phyloP scores from a whole-genome alignment of 1,140 invertebrate species.

The Tribolium madens region DNA sequence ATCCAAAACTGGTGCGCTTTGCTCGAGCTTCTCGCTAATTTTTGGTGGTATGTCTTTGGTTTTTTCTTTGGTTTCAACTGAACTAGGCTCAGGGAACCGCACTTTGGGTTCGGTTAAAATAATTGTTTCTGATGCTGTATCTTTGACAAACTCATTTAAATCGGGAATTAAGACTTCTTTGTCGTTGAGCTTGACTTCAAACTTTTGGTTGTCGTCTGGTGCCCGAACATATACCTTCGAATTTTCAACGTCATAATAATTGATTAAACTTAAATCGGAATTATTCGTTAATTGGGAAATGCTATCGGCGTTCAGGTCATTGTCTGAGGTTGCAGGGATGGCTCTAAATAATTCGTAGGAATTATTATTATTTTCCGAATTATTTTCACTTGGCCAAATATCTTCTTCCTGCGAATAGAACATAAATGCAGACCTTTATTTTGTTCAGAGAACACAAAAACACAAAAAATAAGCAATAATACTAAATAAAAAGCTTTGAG shows the following conservation, averaged over 20 bases:
- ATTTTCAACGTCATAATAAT: slow-evolving; percentile 58
- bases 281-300: slow-evolving; percentile 56
- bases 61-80: too few relatives aligned
- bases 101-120: background rate
- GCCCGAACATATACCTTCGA: slow-evolving; percentile 38
- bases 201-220: background rate
- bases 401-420: slow-evolving; percentile 8
- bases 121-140: background rate
- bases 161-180: background rate
- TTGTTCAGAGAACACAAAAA: background rate
- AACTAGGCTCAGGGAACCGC: too few relatives aligned
- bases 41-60: too few relatives aligned
- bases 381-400: background rate
- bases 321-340: background rate
- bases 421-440: slow-evolving; percentile 19
- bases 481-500: slow-evolving; percentile 51
- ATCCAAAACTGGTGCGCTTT: slow-evolving; percentile 32
- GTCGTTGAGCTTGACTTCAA: background rate
- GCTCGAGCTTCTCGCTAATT: background rate
- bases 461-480: background rate
- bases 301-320: background rate
- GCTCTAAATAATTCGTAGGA: background rate
- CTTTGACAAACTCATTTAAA: background rate
- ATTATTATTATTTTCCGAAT: background rate
- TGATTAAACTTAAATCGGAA: slow-evolving; percentile 59